Evolutionary conservation across 2,797 vertebrate genomes (phyloP).

Genomic region (Phaenicophaeus curvirostris): DNA sequence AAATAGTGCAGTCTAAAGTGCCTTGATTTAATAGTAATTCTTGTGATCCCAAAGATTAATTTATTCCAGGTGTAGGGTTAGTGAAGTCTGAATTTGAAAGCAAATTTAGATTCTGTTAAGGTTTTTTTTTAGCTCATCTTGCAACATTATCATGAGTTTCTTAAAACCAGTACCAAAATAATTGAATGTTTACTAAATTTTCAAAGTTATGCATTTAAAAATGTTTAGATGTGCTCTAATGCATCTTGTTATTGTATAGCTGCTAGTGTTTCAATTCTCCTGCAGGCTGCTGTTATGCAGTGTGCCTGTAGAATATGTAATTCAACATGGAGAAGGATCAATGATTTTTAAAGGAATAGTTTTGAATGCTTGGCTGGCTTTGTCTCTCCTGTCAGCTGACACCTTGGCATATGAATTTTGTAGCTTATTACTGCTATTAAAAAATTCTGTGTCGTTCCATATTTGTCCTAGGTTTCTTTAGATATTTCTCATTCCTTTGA

Average conservation of each 20-base stretch:
- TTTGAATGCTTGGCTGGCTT: background rate
- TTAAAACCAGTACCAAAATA: background rate
- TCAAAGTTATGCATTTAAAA: background rate
- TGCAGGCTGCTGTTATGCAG: background rate
- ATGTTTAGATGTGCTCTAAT: background rate
- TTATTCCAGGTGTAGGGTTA: constrained; percentile 40
- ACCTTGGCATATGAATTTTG: background rate
- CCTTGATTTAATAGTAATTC: constrained; percentile 33
- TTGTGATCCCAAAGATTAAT: constrained; percentile 58
- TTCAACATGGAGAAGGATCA: background rate
- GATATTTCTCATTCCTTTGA: constrained; percentile 7
- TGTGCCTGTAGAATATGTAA: background rate
- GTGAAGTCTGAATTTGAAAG: constrained; percentile 36
- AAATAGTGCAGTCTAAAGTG: constrained; percentile 1
- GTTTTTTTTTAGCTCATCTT: background rate
- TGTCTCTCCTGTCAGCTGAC: background rate
- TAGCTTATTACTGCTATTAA: background rate
- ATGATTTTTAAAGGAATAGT: background rate
- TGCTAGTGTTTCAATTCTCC: background rate
- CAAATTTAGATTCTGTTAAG: background rate
- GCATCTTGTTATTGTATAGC: background rate
- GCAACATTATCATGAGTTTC: background rate
- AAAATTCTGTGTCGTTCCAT: background rate
- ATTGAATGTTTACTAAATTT: background rate
- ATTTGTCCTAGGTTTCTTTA: background rate